Conservation (phyloP, 2,113 vertebrate species). For the Hydropotes inermis region DNA sequence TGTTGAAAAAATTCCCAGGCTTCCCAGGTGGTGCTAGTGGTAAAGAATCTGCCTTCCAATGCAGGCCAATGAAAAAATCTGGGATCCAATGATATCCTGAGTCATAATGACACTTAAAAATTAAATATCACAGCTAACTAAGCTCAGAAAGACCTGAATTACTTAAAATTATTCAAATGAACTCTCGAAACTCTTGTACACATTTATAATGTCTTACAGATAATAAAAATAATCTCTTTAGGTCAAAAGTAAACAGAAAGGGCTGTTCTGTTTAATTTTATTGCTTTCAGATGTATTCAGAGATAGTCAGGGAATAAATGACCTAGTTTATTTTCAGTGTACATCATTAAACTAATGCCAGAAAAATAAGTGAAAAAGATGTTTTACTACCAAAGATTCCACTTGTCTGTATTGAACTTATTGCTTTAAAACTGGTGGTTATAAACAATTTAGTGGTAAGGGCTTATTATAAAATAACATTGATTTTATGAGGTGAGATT, state of each 20-base stretch:
- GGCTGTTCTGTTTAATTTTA: slow-evolving; percentile 1
- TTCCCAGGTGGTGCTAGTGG: background rate
- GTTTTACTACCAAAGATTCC: background rate
- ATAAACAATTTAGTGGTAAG: background rate
- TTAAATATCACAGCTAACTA: background rate
- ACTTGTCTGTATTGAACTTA: background rate
- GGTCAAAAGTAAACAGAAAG: slow-evolving; percentile 26
- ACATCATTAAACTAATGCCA: background rate
- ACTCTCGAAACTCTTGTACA: background rate
- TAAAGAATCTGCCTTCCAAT: background rate
- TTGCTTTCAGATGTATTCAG: background rate
- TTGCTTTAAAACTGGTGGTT: background rate
- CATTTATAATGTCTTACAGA: background rate
- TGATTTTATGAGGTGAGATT: background rate
- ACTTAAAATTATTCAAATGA: background rate
- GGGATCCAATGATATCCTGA: background rate
- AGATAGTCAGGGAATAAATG: background rate
- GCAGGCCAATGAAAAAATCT: background rate
- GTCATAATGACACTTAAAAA: background rate
- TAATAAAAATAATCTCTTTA: background rate
- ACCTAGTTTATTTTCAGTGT: background rate
- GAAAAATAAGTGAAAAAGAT: slow-evolving; percentile 24
- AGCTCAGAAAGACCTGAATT: background rate
- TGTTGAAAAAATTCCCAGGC: background rate
- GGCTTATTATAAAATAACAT: slow-evolving; percentile 3